Evolutionary conservation across 1,140 invertebrate species (phyloP).

Genomic region (Eubasilissa regina): DNA sequence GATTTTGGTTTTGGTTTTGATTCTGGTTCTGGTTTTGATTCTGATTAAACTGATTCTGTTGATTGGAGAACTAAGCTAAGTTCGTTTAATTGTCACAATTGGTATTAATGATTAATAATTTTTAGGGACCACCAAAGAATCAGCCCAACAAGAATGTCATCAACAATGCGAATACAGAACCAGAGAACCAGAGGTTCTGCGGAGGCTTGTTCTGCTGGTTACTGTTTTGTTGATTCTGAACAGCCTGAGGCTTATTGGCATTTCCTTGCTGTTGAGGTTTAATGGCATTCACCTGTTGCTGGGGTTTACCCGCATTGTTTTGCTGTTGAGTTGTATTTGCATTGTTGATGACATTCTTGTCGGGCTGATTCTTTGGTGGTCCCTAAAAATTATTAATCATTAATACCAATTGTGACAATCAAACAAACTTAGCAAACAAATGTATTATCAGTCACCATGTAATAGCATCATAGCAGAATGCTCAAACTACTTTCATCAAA

Average conservation of each 20-base stretch:
- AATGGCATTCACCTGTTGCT: constrained; percentile 55
- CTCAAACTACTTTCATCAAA: constrained; percentile 52
- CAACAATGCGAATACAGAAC: not conserved
- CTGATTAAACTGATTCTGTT: not conserved
- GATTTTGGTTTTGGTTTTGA: constrained; percentile 10
- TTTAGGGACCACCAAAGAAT: constrained; percentile 49
- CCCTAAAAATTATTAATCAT: not conserved
- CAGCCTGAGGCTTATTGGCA: not conserved
- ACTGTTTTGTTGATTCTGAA: constrained; percentile 21
- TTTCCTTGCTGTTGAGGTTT: constrained; percentile 22
- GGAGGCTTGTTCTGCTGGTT: constrained; percentile 21
- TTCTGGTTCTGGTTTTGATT: constrained; percentile 37
- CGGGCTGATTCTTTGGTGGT: constrained; percentile 56
- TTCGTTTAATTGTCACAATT: not conserved
- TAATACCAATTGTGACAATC: not conserved
- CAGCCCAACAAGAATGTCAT: constrained; percentile 56
- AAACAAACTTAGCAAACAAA: not conserved
- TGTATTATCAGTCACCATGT: constrained; percentile 3
- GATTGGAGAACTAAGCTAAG: too few species aligned
- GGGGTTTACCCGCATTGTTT: constrained; percentile 46
- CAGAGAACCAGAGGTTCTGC: constrained; percentile 18
- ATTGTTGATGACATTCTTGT: constrained; percentile 46
- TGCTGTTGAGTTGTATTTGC: constrained; percentile 20
- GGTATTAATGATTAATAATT: not conserved
- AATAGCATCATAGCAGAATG: constrained; percentile 36